Evolutionary conservation across 1,140 invertebrate genomes (phyloP).

Genomic region (Vanessa atalanta): DNA sequence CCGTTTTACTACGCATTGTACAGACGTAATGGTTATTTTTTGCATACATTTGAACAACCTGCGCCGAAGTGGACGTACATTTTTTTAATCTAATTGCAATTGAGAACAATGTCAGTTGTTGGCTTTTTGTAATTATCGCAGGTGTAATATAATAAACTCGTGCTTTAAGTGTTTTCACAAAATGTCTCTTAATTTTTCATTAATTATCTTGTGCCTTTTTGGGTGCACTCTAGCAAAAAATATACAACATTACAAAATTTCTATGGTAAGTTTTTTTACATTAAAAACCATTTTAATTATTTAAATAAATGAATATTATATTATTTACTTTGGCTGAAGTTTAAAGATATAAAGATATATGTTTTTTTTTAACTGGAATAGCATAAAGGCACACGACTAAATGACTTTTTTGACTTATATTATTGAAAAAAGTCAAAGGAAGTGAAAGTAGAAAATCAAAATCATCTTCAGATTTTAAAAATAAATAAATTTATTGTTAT

Average conservation of each 20-base stretch:
- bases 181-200: slow-evolving; percentile 10
- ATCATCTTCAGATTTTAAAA: too few relatives aligned
- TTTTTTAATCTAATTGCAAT: not conserved
- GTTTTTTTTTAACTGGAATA: too few relatives aligned
- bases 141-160: slow-evolving; percentile 1
- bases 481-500: too few relatives aligned
- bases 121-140: not conserved
- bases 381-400: too few relatives aligned
- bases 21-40: slow-evolving; percentile 9
- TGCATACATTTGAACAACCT: slow-evolving; percentile 13
- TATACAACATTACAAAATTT: slow-evolving; percentile 46
- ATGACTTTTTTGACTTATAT: too few relatives aligned
- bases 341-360: too few relatives aligned
- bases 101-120: slow-evolving; percentile 13
- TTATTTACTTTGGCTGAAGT: not conserved
- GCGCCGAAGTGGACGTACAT: not conserved
- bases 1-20: slow-evolving; percentile 18
- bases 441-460: too few relatives aligned
- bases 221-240: not conserved
- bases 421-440: too few relatives aligned
- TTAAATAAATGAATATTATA: not conserved
- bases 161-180: not conserved
- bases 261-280: slow-evolving; percentile 51
- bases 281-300: too few relatives aligned
- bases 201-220: not conserved